Conservation (phyloP, 2,888 invertebrate species). For the Stenichneumon culpator region DNA sequence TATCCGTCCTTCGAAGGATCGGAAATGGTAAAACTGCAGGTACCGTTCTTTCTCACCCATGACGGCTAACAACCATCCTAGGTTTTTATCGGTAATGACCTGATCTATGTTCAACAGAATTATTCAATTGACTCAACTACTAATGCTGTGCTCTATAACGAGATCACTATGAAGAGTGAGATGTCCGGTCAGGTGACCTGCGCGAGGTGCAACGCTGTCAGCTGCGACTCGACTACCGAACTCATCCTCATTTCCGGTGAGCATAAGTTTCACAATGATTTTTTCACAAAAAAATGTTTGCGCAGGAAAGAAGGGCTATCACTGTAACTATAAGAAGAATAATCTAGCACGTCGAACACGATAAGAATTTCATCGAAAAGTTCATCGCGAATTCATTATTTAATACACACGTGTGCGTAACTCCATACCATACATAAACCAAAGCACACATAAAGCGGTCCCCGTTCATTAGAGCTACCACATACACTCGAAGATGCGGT, state of each 20-base stretch:
- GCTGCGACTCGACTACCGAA: slow-evolving; percentile 74
- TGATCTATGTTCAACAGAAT: slow-evolving; percentile 55
- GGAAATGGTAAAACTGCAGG: slow-evolving; percentile 26
- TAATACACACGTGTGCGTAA: too few relatives aligned
- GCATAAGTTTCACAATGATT: slow-evolving; percentile 26
- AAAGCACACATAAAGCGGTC: too few relatives aligned
- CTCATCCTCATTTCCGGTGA: slow-evolving; percentile 83
- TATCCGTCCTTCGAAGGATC: slow-evolving; percentile 76
- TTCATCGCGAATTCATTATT: too few relatives aligned
- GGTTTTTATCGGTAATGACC: background rate
- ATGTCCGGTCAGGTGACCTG: slow-evolving; percentile 82
- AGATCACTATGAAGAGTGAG: slow-evolving; percentile 69
- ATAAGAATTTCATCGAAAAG: too few relatives aligned
- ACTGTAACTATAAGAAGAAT: too few relatives aligned
- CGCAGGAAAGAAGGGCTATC: too few relatives aligned
- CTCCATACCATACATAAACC: too few relatives aligned
- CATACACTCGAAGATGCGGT: too few relatives aligned
- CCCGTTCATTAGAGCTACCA: too few relatives aligned
- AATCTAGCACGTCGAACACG: too few relatives aligned
- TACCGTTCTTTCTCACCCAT: background rate
- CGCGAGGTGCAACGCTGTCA: slow-evolving; percentile 81
- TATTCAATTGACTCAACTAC: too few relatives aligned
- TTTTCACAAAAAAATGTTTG: background rate
- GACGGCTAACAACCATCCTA: background rate
- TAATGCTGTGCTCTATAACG: too few relatives aligned